A percentile compares a stretch with the other conserved stretches of the same genome.
Evolutionary conservation across 1,140 invertebrate genomes (phyloP).

Genomic region (Chymomyza costata): DNA sequence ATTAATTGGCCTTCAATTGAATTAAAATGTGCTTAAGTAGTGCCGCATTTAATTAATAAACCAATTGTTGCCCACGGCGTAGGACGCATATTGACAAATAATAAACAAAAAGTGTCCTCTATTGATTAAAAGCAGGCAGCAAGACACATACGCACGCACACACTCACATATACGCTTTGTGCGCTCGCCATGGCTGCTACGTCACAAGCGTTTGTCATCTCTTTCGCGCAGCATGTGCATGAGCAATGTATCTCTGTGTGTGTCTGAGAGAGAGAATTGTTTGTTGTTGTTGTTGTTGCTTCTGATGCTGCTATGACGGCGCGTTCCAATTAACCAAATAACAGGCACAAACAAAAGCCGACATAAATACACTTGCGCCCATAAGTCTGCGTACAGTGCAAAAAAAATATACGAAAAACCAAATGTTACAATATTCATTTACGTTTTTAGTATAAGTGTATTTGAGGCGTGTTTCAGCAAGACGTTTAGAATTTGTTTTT

Average conservation of each 20-base stretch:
- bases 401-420: no score
- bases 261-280: no score
- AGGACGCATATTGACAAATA: no score
- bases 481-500: no score
- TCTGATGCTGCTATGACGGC: slow-evolving; percentile 24
- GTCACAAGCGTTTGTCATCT: slow-evolving; percentile 22
- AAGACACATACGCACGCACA: background rate
- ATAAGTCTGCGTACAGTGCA: no score
- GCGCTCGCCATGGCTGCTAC: slow-evolving; percentile 22
- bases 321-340: slow-evolving; percentile 48
- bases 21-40: slow-evolving; percentile 46
- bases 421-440: no score
- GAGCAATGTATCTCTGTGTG: slow-evolving; percentile 7
- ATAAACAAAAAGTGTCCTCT: slow-evolving; percentile 5
- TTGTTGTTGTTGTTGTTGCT: slow-evolving; percentile 23
- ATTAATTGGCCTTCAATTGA: slow-evolving; percentile 57
- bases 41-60: slow-evolving; percentile 50
- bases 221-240: slow-evolving; percentile 16
- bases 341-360: slow-evolving; percentile 19
- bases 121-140: background rate
- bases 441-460: no score
- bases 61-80: slow-evolving; percentile 40
- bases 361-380: no score
- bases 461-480: no score
- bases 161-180: slow-evolving; percentile 23